Percentiles rank a stretch among this genome's conserved stretches.
Conservation (phyloP, 2,888 invertebrate species). For the Eristalis intricaria region DNA sequence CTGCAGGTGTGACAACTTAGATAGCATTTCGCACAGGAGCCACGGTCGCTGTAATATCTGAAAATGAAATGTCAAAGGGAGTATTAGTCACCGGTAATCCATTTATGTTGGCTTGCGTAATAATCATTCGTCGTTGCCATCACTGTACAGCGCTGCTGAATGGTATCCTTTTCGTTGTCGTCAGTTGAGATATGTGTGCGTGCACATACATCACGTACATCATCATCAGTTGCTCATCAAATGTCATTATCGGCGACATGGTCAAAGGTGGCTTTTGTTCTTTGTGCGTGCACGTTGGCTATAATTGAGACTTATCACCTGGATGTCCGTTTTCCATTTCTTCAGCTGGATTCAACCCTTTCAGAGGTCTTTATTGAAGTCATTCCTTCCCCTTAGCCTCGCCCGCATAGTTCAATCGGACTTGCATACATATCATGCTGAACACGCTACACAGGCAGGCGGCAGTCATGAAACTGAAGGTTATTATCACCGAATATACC, state of each 20-base stretch:
- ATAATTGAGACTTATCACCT: slow-evolving; percentile 43
- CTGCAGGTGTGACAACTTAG: slow-evolving; percentile 92
- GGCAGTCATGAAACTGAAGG: neutral
- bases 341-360: neutral
- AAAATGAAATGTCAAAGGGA: slow-evolving; percentile 61
- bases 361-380: neutral
- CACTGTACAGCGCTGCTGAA: too few relatives aligned
- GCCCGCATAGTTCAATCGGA: neutral
- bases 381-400: neutral
- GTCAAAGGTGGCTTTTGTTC: slow-evolving; percentile 18
- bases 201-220: slow-evolving; percentile 8
- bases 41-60: slow-evolving; percentile 93
- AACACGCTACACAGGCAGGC: neutral
- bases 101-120: slow-evolving; percentile 1
- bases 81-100: slow-evolving; percentile 31
- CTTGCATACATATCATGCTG: neutral
- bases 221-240: slow-evolving; percentile 27
- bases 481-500: neutral
- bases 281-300: slow-evolving; percentile 8
- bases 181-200: neutral
- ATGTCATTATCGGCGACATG: slow-evolving; percentile 25
- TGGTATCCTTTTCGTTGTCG: neutral
- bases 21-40: slow-evolving; percentile 91
- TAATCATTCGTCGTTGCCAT: slow-evolving; percentile 24
- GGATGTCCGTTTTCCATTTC: neutral